Evolutionary conservation across 2,113 vertebrate species (phyloP), one percentile per base, ranked within the genome.

Genomic region (Coracopsis vasa): DNA sequence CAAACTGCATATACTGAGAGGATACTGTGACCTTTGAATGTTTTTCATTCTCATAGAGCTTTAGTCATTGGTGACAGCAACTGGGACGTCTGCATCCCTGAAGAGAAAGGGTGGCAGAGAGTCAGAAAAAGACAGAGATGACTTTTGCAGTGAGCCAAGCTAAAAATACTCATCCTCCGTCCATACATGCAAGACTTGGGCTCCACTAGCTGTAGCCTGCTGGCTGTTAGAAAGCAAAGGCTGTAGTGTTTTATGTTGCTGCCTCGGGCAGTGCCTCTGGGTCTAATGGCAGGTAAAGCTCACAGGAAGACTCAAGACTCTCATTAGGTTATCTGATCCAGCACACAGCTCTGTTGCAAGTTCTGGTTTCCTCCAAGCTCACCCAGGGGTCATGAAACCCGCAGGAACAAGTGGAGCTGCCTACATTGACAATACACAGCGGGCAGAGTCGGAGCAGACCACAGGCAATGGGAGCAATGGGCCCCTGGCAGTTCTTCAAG

Each of bases 371-470:
- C 71, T 92, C n/a, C 62, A 80, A 28, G 65, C 39, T 53, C 53
- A 33, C 9, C 64, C 13, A 11, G 21, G 44, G 25, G 5, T 56
- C 58, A 65, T 1, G 8, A 90, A 90, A 19, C 16, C 6, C n/a
- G 14, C 0, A 14, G 41, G 20, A 61, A 31, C 7, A 50, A 67
- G 16, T 16, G 21, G 17, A 79, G 39, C 44, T 73, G 27, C 29
- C 7, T 41, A 17, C 9, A 20, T 0, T n/a, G 48, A 48, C 23
- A 31, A 16, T 0, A 27, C 16, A 8, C 21, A 27, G 19, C 0
- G 0, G 47, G 41, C 31, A 80, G 16, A 4, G 10, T 37, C 48
- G 23, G 58, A 66, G 13, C 37, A 62, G 28, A 47, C 2, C 3
- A 11, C 1, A 13, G n/a, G 11, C n/a, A 9, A 47, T 6, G n/a